A percentile compares a stretch with the other conserved stretches of the same genome.
Conservation (phyloP, 2,888 invertebrate genomes). For the Metopia argyrocephala region DNA sequence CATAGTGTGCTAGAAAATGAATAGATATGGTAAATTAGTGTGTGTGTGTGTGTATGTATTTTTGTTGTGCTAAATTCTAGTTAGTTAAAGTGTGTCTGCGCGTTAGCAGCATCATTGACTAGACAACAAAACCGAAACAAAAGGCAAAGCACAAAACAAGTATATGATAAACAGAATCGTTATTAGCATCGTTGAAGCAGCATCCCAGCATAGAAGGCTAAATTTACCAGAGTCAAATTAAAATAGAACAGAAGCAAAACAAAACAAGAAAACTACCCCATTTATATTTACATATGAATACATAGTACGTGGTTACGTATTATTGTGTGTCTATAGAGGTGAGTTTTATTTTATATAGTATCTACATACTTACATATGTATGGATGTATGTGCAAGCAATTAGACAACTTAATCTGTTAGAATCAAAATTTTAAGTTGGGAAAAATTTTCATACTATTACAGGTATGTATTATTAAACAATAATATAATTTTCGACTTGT, state of each 20-base stretch:
- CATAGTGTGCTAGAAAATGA: constrained; percentile 37
- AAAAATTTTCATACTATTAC: too few species aligned
- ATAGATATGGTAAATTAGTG: neutral
- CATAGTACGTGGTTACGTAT: neutral
- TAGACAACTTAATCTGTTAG: too few species aligned
- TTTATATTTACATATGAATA: neutral
- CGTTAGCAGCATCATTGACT: constrained; percentile 63
- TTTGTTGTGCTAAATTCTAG: constrained; percentile 57
- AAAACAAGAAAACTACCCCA: constrained; percentile 21
- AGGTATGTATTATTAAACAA: too few species aligned
- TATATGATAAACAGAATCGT: constrained; percentile 35
- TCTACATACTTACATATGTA: too few species aligned
- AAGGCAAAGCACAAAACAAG: too few species aligned
- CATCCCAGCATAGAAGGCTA: neutral
- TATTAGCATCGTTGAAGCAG: neutral
- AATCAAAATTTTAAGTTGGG: too few species aligned
- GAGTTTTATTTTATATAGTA: neutral
- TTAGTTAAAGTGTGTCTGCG: constrained; percentile 62
- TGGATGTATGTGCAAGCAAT: too few species aligned
- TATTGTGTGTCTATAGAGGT: neutral
- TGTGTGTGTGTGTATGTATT: constrained; percentile 26
- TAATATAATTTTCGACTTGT: too few species aligned
- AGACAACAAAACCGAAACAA: constrained; percentile 40
- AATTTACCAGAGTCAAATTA: neutral
- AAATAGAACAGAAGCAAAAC: neutral